phyloP scores from a whole-genome alignment of 2,797 vertebrate species.

The Delichon dasypus region DNA sequence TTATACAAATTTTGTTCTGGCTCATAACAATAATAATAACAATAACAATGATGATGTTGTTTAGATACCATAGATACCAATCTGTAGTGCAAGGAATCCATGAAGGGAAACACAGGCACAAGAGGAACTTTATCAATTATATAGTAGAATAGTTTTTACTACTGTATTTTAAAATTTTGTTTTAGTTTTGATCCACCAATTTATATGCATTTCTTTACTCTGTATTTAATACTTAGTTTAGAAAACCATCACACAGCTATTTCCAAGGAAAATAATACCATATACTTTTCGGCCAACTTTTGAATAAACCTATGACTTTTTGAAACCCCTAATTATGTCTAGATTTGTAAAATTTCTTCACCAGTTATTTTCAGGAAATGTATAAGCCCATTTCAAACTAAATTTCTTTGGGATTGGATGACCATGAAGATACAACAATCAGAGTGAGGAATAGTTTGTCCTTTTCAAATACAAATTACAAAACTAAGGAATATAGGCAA shows the following conservation, averaged over 20 bases:
- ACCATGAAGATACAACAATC: neutral
- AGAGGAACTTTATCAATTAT: neutral
- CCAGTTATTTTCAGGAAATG: neutral
- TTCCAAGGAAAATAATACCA: neutral
- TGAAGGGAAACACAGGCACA: neutral
- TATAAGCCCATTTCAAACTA: neutral
- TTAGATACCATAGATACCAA: neutral
- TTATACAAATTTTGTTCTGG: neutral
- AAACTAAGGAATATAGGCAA: neutral
- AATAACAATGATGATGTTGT: neutral
- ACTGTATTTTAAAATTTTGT: neutral
- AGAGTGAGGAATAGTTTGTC: neutral
- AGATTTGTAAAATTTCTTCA: neutral
- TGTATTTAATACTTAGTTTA: neutral
- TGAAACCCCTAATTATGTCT: neutral
- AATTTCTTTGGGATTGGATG: neutral
- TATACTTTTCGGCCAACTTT: neutral
- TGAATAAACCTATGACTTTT: neutral
- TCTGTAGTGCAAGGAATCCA: neutral
- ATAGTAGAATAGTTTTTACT: neutral
- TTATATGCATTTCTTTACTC: neutral
- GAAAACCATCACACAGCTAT: neutral
- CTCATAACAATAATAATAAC: neutral
- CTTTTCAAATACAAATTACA: neutral
- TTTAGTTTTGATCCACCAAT: neutral